Conservation (phyloP, 2,888 invertebrate genomes). For the Ommatoiulus sabulosus region DNA sequence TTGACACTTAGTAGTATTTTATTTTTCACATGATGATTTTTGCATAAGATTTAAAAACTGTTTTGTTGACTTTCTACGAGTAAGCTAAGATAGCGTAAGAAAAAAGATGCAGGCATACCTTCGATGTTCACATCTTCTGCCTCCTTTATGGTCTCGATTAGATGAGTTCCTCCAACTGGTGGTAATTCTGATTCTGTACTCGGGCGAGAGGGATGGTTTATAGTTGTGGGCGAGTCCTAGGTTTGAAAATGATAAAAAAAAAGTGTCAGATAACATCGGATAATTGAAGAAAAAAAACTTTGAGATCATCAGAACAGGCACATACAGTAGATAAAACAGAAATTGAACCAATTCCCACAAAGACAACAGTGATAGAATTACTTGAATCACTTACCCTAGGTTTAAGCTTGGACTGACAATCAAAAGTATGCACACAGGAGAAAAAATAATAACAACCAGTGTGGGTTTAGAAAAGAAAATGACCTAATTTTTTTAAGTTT, state of each 20-base stretch:
- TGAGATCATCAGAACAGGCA: not conserved
- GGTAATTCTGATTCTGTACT: constrained; percentile 60
- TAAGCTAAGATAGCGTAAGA: too few relatives aligned
- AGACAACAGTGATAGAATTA: not conserved
- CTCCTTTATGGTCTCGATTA: constrained; percentile 61
- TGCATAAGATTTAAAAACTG: too few relatives aligned
- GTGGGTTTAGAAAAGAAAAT: constrained; percentile 2
- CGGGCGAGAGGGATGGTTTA: constrained; percentile 60
- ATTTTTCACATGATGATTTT: too few relatives aligned
- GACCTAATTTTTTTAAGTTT: not conserved
- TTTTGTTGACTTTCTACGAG: too few relatives aligned
- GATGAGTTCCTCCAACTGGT: constrained; percentile 60
- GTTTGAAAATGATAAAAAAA: not conserved
- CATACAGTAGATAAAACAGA: not conserved
- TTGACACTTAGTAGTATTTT: too few relatives aligned
- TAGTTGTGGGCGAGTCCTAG: constrained; percentile 59
- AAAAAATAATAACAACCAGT: constrained; percentile 36
- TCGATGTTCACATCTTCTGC: constrained; percentile 25
- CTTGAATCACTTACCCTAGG: constrained; percentile 51
- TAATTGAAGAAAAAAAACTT: not conserved
- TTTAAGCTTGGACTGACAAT: constrained; percentile 57
- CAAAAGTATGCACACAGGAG: constrained; percentile 49
- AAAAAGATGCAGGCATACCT: not conserved
- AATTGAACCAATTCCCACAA: not conserved
- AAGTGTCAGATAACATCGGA: not conserved